Evolutionary conservation across 2,888 invertebrate species (phyloP).

Genomic region (Tricholauxania praeusta): DNA sequence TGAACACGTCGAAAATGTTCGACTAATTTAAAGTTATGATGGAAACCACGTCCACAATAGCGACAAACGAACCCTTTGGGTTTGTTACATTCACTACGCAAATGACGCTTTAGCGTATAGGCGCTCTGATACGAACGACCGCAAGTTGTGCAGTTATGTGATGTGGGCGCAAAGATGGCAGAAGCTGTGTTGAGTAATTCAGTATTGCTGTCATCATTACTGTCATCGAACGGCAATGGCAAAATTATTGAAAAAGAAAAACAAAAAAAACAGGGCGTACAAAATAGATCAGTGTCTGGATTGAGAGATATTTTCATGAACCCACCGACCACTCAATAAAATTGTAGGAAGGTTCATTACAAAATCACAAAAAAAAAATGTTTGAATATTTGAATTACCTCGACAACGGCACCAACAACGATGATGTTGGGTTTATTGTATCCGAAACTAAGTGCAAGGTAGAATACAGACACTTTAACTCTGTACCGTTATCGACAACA

Average conservation of each 20-base stretch:
- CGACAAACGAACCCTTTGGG: conserved; percentile 63
- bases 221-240: not conserved
- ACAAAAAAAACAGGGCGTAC: not conserved
- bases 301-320: no score
- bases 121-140: conserved; percentile 60
- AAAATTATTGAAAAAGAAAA: not conserved
- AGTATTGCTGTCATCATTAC: conserved; percentile 8
- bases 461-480: conserved; percentile 17
- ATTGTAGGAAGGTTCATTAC: no score
- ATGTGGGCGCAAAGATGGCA: conserved; percentile 39
- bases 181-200: not conserved
- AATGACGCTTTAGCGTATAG: conserved; percentile 71
- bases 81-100: conserved; percentile 66
- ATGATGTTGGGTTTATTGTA: not conserved
- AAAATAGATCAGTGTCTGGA: no score
- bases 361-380: not conserved
- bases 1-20: conserved; percentile 60
- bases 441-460: conserved; percentile 24
- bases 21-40: conserved; percentile 64
- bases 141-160: conserved; percentile 57
- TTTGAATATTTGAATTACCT: conserved; percentile 10
- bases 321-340: no score
- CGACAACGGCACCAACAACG: conserved; percentile 2
- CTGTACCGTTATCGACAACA: conserved; percentile 20
- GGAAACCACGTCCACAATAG: conserved; percentile 64